Percentiles rank a stretch among this genome's conserved stretches.
Conservation (phyloP, 2,888 invertebrate genomes). For the Xestia c-nigrum region DNA sequence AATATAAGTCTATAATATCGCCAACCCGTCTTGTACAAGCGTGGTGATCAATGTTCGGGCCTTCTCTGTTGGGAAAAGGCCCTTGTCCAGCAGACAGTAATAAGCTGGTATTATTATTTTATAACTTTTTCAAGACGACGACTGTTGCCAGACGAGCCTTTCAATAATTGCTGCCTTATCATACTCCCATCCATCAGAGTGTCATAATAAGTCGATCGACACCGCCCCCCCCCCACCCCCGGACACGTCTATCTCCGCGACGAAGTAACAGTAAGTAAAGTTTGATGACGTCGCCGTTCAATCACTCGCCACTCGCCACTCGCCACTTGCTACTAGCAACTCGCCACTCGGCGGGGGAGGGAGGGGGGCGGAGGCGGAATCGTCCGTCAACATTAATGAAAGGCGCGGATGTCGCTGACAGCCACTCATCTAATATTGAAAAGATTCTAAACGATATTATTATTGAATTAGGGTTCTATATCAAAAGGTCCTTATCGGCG, state of each 20-base stretch:
- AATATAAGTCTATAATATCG: too few species aligned
- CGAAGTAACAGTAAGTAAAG: background rate
- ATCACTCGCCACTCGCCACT: conserved; percentile 4
- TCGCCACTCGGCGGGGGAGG: background rate
- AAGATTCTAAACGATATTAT: conserved; percentile 49
- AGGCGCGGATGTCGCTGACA: conserved; percentile 46
- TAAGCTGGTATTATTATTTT: too few species aligned
- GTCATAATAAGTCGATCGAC: background rate
- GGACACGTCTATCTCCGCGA: too few species aligned
- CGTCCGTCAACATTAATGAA: conserved; percentile 43
- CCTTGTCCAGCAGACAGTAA: too few species aligned
- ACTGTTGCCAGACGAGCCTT: background rate
- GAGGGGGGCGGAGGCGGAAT: background rate
- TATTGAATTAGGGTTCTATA: conserved; percentile 40
- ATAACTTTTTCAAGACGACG: background rate
- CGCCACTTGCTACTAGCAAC: background rate
- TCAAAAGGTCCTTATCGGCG: conserved; percentile 23
- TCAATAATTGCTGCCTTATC: conserved; percentile 8
- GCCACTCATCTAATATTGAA: conserved; percentile 50
- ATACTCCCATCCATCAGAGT: background rate
- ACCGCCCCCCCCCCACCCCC: background rate
- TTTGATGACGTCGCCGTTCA: conserved; percentile 21
- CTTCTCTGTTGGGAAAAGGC: too few species aligned
- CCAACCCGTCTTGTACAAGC: too few species aligned
- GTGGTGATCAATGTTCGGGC: too few species aligned